A percentile compares a stretch with the other conserved stretches of the same genome.
Conservation (phyloP, 2,888 invertebrate genomes). For the Buathra laborator region DNA sequence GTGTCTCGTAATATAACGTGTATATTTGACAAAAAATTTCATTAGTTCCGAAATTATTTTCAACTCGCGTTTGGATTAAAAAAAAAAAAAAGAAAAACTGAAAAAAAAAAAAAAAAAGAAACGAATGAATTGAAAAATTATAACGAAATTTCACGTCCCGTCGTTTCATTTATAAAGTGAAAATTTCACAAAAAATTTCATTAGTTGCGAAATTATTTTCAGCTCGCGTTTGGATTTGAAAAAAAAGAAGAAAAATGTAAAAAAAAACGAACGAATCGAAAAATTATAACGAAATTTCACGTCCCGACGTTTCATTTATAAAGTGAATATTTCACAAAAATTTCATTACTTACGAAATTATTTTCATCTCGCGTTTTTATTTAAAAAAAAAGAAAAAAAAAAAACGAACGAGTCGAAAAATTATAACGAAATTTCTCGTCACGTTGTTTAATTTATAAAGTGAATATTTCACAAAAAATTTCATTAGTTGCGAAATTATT, state of each 20-base stretch:
- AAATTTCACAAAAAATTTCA: neutral
- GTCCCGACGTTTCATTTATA: neutral
- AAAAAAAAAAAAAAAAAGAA: neutral
- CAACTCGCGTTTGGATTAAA: conserved; percentile 21
- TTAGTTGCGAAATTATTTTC: neutral
- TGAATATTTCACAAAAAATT: neutral
- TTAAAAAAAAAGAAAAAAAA: conserved; percentile 14
- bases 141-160: too few relatives aligned
- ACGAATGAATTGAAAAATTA: too few relatives aligned
- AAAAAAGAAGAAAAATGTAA: neutral
- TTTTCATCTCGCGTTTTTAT: conserved; percentile 30
- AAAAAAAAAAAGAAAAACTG: neutral
- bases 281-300: conserved; percentile 47
- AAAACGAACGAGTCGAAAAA: neutral
- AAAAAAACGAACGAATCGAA: neutral
- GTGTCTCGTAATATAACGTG: neutral
- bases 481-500: neutral
- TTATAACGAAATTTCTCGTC: conserved; percentile 31
- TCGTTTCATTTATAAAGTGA: too few relatives aligned
- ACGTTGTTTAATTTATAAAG: too few relatives aligned
- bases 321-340: neutral
- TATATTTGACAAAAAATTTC: neutral
- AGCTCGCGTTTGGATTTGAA: neutral
- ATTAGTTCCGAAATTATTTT: conserved; percentile 17
- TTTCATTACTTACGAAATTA: neutral